These are phyloP conservation scores for Drosophila diplacantha DNA, from an alignment of 2,888 invertebrate genomes.

Conservation along the genomic window DNA sequence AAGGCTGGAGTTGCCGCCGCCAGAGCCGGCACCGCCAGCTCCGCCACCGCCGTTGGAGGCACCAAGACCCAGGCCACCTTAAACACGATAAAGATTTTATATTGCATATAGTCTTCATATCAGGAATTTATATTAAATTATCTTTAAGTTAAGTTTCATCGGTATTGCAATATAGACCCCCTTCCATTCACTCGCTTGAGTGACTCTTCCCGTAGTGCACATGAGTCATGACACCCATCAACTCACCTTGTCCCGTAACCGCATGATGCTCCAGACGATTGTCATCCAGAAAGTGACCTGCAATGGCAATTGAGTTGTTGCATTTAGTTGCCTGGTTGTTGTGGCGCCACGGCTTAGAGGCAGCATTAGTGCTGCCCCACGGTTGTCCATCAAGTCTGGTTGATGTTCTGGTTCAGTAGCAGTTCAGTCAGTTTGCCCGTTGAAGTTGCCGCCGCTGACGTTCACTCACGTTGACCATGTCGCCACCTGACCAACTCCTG, in stretches of 20 bases:
- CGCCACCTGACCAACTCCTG: slow-evolving; percentile 46
- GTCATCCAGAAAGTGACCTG: slow-evolving; percentile 78
- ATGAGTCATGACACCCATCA: slow-evolving; percentile 46
- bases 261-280: slow-evolving; percentile 78
- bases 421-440: slow-evolving; percentile 24
- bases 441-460: slow-evolving; percentile 57
- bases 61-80: slow-evolving; percentile 66
- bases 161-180: background rate
- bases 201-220: slow-evolving; percentile 58
- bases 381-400: slow-evolving; percentile 63
- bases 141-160: background rate
- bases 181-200: slow-evolving; percentile 1
- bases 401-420: slow-evolving; percentile 44
- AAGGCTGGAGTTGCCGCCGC: slow-evolving; percentile 69
- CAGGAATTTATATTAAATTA: background rate
- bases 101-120: background rate
- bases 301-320: slow-evolving; percentile 68
- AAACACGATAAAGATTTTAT: background rate
- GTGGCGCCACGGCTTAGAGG: slow-evolving; percentile 59
- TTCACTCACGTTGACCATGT: slow-evolving; percentile 60
- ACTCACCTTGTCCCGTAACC: slow-evolving; percentile 74
- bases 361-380: slow-evolving; percentile 65
- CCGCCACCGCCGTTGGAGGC: slow-evolving; percentile 60
- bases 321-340: slow-evolving; percentile 52
- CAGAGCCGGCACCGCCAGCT: slow-evolving; percentile 71